phyloP scores from a whole-genome alignment of 1,140 invertebrate species.

The Conus betulinus region DNA sequence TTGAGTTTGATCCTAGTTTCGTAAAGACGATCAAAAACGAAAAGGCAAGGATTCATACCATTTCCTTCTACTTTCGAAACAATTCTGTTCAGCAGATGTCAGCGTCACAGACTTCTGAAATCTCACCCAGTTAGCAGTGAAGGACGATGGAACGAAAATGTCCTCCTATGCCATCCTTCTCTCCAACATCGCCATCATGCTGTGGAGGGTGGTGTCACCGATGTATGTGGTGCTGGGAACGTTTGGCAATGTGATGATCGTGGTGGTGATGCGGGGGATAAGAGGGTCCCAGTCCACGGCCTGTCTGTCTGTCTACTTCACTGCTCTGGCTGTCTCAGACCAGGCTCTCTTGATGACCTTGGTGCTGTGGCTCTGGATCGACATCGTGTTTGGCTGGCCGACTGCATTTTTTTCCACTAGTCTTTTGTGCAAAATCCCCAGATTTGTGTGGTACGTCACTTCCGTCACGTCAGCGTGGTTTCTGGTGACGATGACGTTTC shows the following conservation, averaged over 20 bases:
- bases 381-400: background rate
- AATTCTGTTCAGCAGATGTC: too few species aligned
- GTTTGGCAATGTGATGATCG: constrained; percentile 7
- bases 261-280: constrained; percentile 6
- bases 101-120: too few species aligned
- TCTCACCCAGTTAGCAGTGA: too few species aligned
- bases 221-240: background rate
- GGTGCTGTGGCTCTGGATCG: background rate
- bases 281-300: background rate
- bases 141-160: too few species aligned
- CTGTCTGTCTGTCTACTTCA: background rate
- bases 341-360: background rate
- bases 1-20: too few species aligned
- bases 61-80: too few species aligned
- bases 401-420: background rate
- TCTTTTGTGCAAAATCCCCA: background rate
- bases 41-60: too few species aligned
- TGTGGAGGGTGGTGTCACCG: background rate
- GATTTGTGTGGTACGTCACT: background rate
- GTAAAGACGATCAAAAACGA: too few species aligned
- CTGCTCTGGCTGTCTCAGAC: constrained; percentile 2
- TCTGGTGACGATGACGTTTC: background rate
- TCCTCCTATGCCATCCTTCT: background rate
- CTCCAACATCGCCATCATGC: background rate
- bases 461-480: constrained; percentile 14